These are phyloP conservation scores for Hylia prasina DNA, from an alignment of 2,113 vertebrate genomes.

Conservation along the genomic window DNA sequence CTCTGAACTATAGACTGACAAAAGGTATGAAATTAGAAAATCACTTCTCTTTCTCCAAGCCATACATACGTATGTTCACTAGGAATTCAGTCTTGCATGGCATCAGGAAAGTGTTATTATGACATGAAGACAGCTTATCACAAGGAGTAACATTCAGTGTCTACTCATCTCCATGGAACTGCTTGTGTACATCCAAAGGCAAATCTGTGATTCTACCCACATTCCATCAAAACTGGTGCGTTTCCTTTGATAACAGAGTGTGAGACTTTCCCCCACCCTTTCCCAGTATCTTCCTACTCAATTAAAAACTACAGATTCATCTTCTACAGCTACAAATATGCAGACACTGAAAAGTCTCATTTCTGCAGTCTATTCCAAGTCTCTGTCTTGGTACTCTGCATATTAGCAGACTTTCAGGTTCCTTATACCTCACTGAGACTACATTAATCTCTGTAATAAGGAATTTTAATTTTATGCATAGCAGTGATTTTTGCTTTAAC, in stretches of 20 bases:
- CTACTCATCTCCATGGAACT: neutral
- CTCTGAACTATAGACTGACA: neutral
- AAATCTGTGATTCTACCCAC: neutral
- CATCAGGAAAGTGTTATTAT: neutral
- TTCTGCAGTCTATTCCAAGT: neutral
- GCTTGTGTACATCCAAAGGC: neutral
- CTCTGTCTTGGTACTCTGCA: neutral
- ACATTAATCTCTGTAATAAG: neutral
- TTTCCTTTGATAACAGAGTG: neutral
- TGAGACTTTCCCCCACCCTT: neutral
- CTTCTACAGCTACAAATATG: neutral
- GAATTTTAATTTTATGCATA: slow-evolving; percentile 24
- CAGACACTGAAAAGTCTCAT: neutral
- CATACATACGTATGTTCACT: neutral
- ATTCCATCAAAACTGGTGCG: neutral
- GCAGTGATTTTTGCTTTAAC: neutral
- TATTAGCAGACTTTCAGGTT: neutral
- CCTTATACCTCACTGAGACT: neutral
- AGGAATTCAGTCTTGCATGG: neutral
- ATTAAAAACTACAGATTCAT: neutral
- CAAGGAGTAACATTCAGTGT: neutral
- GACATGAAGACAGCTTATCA: neutral
- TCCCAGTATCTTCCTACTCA: neutral
- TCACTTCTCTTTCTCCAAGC: neutral
- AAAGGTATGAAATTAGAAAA: neutral